Conservation (phyloP, 2,113 vertebrate species). For the Dinomys branickii region DNA sequence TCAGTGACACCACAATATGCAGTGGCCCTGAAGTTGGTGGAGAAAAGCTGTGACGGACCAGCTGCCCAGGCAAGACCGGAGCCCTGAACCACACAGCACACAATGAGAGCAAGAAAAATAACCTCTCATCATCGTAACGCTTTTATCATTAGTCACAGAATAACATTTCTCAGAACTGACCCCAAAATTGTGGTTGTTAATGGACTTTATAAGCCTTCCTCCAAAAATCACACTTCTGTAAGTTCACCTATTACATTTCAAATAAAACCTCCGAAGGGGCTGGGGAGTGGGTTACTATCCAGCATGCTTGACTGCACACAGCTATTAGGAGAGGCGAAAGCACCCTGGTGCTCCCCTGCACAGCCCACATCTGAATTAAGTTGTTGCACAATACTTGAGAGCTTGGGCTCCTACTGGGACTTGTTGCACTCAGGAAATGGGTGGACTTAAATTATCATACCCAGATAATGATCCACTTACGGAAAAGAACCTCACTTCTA, state of each 20-base stretch:
- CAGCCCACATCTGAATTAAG: conserved; percentile 1
- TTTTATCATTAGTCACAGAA: background rate
- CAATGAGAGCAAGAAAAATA: background rate
- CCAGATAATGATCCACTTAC: background rate
- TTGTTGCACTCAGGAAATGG: background rate
- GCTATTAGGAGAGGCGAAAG: background rate
- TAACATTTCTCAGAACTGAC: conserved; percentile 17
- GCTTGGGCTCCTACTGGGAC: background rate
- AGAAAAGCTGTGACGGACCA: rapidly evolving
- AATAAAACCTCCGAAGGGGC: conserved; percentile 30
- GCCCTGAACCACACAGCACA: conserved; percentile 15
- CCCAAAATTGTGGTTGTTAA: background rate
- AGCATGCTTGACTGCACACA: background rate
- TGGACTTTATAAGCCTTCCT: background rate
- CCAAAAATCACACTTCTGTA: conserved; percentile 15
- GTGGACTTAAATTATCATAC: background rate
- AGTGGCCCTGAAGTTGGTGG: background rate
- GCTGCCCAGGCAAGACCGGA: conserved; percentile 3
- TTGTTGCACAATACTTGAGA: background rate
- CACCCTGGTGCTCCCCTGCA: rapidly evolving
- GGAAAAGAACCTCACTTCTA: background rate
- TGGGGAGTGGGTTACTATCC: background rate
- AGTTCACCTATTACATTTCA: background rate
- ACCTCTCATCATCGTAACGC: background rate
- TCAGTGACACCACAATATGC: background rate